A percentile compares a stretch with the other conserved stretches of the same genome.
Conservation (phyloP, 35 echinoderm and acorn worm species). For the Chiridota heheva region DNA sequence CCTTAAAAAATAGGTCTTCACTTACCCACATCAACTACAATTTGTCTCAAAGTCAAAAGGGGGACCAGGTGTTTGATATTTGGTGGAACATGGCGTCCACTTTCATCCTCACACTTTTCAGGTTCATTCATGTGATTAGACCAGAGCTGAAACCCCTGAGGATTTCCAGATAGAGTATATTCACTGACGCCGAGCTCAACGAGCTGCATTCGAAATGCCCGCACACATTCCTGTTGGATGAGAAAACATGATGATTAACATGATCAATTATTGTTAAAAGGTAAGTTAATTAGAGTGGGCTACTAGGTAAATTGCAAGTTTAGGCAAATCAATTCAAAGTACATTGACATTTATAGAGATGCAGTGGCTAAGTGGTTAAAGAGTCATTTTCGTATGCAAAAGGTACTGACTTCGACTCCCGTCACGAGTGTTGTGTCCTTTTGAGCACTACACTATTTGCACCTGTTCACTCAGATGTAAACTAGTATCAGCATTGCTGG, state of each 20-base stretch:
- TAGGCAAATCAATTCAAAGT: not conserved
- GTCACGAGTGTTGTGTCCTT: no score
- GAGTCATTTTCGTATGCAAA: not conserved
- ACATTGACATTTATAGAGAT: not conserved
- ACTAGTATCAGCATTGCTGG: no score
- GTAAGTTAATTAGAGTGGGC: not conserved
- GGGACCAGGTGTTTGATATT: slow-evolving; percentile 32
- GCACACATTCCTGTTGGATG: slow-evolving; percentile 50
- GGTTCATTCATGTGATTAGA: not conserved
- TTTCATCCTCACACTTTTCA: not conserved
- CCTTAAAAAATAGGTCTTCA: no score
- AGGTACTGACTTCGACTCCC: not conserved
- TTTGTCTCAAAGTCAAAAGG: slow-evolving; percentile 63
- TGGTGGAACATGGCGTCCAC: slow-evolving; percentile 2
- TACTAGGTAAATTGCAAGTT: no score
- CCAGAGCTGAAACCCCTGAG: slow-evolving; percentile 35
- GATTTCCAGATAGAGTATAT: slow-evolving; percentile 57
- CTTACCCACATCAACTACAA: slow-evolving; percentile 78
- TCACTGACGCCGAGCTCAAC: slow-evolving; percentile 72
- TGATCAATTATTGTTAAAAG: not conserved
- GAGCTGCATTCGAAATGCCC: slow-evolving; percentile 52
- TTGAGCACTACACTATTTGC: no score
- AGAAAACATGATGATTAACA: not conserved
- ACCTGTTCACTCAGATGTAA: no score
- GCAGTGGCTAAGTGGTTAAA: not conserved